Evolutionary conservation across 2,888 invertebrate genomes (phyloP).

Genomic region (Horisme vitalbata): DNA sequence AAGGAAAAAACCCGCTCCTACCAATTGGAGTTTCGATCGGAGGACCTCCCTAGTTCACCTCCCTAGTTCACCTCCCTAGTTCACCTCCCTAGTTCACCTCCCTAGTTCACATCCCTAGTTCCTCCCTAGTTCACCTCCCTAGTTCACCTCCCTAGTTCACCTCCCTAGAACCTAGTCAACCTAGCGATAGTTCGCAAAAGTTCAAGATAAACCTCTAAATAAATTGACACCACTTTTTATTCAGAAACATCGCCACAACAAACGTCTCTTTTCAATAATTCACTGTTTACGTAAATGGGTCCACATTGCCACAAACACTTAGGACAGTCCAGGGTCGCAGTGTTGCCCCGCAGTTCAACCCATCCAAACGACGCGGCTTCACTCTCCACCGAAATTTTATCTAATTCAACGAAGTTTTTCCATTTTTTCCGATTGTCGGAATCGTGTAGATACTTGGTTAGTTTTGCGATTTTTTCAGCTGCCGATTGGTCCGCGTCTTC

Average conservation of each 20-base stretch:
- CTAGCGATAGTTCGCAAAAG: too few species aligned
- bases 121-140: too few species aligned
- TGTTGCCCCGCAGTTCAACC: conserved; percentile 52
- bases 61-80: too few species aligned
- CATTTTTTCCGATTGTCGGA: conserved; percentile 56
- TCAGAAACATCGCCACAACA: conserved; percentile 33
- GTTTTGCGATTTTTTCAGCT: conserved; percentile 78
- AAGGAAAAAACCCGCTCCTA: too few species aligned
- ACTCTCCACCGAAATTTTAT: conserved; percentile 41
- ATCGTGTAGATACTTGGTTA: conserved; percentile 69
- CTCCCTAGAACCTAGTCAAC: too few species aligned
- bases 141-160: too few species aligned
- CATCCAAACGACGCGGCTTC: conserved; percentile 44
- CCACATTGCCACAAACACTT: conserved; percentile 78
- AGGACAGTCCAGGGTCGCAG: conserved; percentile 50
- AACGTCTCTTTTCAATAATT: conserved; percentile 53
- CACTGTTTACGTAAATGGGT: conserved; percentile 63
- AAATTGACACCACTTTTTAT: conserved; percentile 56
- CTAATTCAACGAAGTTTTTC: conserved; percentile 57
- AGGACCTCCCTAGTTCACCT: too few species aligned
- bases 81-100: too few species aligned
- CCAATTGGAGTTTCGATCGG: too few species aligned
- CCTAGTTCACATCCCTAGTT: too few species aligned
- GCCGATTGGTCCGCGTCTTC: conserved; percentile 51
- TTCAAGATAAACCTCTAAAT: background rate